phyloP scores from a whole-genome alignment of 2,113 vertebrate genomes.

The Dipodomys stephensi region DNA sequence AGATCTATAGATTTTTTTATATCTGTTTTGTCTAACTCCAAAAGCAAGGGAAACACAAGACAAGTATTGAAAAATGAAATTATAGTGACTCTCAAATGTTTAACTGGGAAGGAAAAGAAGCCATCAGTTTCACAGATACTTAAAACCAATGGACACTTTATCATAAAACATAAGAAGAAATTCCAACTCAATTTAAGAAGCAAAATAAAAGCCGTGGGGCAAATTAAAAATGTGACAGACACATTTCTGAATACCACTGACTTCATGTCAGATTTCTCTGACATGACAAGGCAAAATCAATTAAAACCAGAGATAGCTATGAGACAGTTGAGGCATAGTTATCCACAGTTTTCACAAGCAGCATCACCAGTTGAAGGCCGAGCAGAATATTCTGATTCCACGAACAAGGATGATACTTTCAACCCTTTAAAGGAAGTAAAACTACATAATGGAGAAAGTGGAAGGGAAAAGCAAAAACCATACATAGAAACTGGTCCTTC shows the following conservation, averaged over 20 bases:
- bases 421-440: neutral
- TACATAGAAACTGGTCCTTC: neutral
- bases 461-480: neutral
- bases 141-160: neutral
- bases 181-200: constrained; percentile 9
- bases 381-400: neutral
- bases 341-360: neutral
- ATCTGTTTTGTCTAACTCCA: neutral
- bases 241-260: neutral
- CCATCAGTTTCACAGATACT: neutral
- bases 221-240: neutral
- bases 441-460: neutral
- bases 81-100: neutral
- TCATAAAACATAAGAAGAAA: neutral
- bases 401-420: no score
- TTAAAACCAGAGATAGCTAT: neutral
- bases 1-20: neutral
- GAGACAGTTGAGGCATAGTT: neutral
- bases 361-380: neutral
- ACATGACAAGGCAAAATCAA: neutral
- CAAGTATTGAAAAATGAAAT: constrained; percentile 11
- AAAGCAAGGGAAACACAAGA: constrained; percentile 9
- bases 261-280: neutral
- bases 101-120: constrained; percentile 20
- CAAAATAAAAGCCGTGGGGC: neutral